phyloP scores from a whole-genome alignment of 2,888 invertebrate species.

The Dryocosmus kuriphilus region DNA sequence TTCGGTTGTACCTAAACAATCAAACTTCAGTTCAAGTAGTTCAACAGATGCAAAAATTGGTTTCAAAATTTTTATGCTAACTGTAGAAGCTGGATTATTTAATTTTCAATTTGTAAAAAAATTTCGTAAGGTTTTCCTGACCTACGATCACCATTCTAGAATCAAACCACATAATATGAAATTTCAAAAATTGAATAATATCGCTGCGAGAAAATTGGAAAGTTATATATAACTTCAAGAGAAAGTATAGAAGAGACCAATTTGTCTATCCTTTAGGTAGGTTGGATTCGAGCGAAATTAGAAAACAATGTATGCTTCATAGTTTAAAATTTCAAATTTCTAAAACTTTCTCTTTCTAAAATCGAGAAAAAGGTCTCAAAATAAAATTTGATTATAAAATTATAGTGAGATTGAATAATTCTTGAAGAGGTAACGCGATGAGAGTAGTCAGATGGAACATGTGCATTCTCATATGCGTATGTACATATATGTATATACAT shows the following conservation, averaged over 20 bases:
- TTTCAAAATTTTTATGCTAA: too few relatives aligned
- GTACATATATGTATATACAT: background rate
- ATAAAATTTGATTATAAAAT: constrained; percentile 7
- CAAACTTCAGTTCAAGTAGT: too few relatives aligned
- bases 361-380: background rate
- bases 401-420: constrained; percentile 32
- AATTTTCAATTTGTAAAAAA: too few relatives aligned
- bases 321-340: background rate
- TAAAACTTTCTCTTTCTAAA: background rate
- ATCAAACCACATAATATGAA: too few relatives aligned
- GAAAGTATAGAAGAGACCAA: background rate
- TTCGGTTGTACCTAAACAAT: too few relatives aligned
- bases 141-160: too few relatives aligned
- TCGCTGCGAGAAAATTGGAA: background rate
- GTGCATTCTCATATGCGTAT: background rate
- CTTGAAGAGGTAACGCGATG: background rate
- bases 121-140: too few relatives aligned
- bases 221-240: background rate
- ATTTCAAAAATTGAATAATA: background rate
- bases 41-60: too few relatives aligned
- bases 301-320: background rate
- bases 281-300: background rate
- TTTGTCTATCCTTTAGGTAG: background rate
- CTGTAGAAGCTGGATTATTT: too few relatives aligned
- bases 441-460: constrained; percentile 4